Base-by-base conservation (phyloP, 2,113 vertebrate genomes). In the Notiomystis cincta region DNA sequence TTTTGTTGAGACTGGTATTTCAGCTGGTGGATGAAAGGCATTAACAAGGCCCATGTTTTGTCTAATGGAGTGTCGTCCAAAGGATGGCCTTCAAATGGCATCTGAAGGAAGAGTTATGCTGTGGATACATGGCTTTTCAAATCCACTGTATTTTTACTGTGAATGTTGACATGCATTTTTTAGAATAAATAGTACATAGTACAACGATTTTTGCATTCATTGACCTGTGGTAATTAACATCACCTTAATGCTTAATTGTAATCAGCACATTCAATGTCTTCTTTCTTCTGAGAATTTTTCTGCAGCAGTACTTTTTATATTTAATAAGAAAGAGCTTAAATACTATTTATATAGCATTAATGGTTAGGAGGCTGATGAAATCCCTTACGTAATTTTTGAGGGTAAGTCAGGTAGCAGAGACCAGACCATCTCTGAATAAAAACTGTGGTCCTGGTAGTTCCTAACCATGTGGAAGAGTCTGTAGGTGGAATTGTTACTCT, bases 211-310 rank as follows among this genome's bases (percentile, higher is more conserved):
- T 65, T 23, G 15, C 31, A 37, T 64, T 15, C 37, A 25, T 67
- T 66, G 33, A 67, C 16, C 21, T 64, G 6, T 82, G 44, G 85
- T 96, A 96, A 91, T 96, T 95, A 91, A 76, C 20, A 9, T 90
- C 31, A 51, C 38, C 33, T 53, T 96, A 62, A 72, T 45, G 25
- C 25, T 94, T 91, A 94, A 53, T 61, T 70, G 58, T 96, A 90
- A 96, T 96, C 38, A 95, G 83, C 44, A 90, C 14, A 78, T 89
- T 92, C 93, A 92, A 53, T 76, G 42, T 65, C 66, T 92, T 30
- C 37, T 96, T 96, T 85, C 66, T 94, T 80, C 79, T 72, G 60
- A 76, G 81, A 95, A 51, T 77, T 96, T 96, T 96, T 96, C 83
- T 93, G 53, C 53, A 44, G 50, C 31, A 84, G 58, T 85, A 47